Evolutionary conservation across 2,888 invertebrate species (phyloP).

Genomic region (Agapostemon virescens): DNA sequence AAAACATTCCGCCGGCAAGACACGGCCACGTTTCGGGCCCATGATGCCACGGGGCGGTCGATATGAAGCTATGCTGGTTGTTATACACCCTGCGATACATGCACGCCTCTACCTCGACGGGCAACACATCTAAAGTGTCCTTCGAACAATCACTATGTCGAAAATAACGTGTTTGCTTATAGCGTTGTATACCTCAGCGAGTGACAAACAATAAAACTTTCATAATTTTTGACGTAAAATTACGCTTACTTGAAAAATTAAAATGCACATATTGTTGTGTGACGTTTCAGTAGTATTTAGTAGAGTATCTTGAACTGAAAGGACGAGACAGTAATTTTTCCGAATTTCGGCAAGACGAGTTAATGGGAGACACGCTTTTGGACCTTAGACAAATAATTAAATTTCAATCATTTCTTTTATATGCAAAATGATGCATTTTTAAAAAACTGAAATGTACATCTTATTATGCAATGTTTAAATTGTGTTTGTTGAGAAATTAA

Average conservation of each 20-base stretch:
- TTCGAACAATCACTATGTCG: neutral
- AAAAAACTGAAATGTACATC: neutral
- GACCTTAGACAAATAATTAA: too few relatives aligned
- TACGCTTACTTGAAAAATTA: too few relatives aligned
- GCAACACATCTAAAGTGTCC: neutral
- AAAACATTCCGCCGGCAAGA: constrained; percentile 42
- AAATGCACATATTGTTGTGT: too few relatives aligned
- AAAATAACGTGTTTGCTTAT: neutral
- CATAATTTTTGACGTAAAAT: too few relatives aligned
- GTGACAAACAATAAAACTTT: too few relatives aligned
- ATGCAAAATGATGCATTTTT: neutral
- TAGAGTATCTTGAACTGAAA: too few relatives aligned
- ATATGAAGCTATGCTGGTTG: constrained; percentile 18
- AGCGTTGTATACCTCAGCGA: neutral
- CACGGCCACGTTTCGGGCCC: constrained; percentile 25
- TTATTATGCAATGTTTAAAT: neutral
- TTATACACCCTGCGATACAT: neutral
- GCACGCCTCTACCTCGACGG: neutral
- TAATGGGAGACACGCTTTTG: too few relatives aligned
- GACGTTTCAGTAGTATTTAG: too few relatives aligned
- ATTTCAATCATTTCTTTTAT: too few relatives aligned
- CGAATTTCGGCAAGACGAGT: too few relatives aligned
- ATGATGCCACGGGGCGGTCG: constrained; percentile 40
- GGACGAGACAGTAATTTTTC: too few relatives aligned
- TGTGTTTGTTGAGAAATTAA: neutral